Base-by-base conservation (phyloP, 2,888 invertebrate genomes). In the Cheilosia vernalis region DNA sequence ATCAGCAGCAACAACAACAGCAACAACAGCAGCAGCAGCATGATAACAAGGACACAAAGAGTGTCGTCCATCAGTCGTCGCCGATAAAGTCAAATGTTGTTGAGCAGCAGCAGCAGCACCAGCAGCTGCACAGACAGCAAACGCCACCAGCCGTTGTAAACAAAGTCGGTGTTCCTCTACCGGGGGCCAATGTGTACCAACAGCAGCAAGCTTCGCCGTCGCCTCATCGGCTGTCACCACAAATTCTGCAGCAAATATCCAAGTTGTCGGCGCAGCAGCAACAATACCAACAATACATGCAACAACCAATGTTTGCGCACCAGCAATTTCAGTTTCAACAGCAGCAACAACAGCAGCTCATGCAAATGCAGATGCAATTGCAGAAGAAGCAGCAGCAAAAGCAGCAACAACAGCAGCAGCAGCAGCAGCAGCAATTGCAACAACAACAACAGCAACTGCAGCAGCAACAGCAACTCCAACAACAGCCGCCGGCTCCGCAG, bases 131-230 rank as follows among this genome's bases (percentile, higher is more conserved):
- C 6, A 51, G 70, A 6, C 89, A 90, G 5, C 89, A 90, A 4
- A 88, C 89, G 19, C 90, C 90, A 70, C 89, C 90, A 10, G 89
- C 92, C 4, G 90, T 91, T 44, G 90, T 90, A 5, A 92, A 90
- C 74, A 91, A 91, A 79, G 91, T 91, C 24, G 91, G 90, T 0
- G 89, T 21, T 19, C 66, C 70, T 27, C 27, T 60, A 1, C 24
- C 58, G 4, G 42, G n/a, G 2, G 7, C 40, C 15, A 84, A 64
- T 66, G 66, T 70, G n/a, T 85, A 72, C 9, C 90, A 90, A 70
- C 90, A 91, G 60, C 90, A 90, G 1, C 89, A 91, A 67, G 89
- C 90, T 60, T 87, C 89, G 0, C 88, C 88, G 49, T 87, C 89
- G 58, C 88, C 88, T 13, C 70, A 79, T 64, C 88, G 89, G 6